Base-by-base conservation (phyloP, 92 coral and sea anemone genomes). In the Paramuricea clavata region DNA sequence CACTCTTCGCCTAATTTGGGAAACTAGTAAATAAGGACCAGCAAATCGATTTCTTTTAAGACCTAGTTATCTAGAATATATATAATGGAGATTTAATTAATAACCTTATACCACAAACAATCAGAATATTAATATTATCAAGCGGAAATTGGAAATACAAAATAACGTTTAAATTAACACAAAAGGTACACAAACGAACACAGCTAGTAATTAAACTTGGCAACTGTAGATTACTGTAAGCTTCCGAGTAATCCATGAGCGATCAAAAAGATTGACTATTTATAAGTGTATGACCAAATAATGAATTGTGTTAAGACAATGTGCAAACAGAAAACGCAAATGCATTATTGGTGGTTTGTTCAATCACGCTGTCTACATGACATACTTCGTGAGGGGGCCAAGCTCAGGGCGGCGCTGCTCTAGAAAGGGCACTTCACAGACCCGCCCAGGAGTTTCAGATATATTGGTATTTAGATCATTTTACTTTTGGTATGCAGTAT, bases 121-220 rank as follows among this genome's bases (percentile, higher is more conserved):
- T 13, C 11, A 9, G 7, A 54, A 3, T 21, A 1, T 21, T 54
- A 54, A 6, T 21, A 54, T 54, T 54, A 23, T 13, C 62, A 19
- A 10, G 23, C 62, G 62, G 62, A 54, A 54, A 67, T 67, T 67
- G 36, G 39, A 23, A 67, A 30, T 67, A 67, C n/a, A 26, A 57
- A 57, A 16, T 57, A 57, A 57, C 30, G 67, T 57, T 26, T 57
- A 67, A 35, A 15, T n/a, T 35, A 31, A 16, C 41, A 31, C 39
- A 67, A 35, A 11, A 30, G 6, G 74, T 67, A 67, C 39, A 30
- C 74, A 67, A 26, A 67, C 26, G 74, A 67, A 67, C 74, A 67
- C 74, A 19, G 74, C 39, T 5, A n/a, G 39, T 30, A 30, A 67
- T 67, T 67, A 30, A 67, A 67, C 0, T 12, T 67, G 74, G 62